Evolutionary conservation across 2,113 vertebrate species (phyloP).

Genomic region (human): GRCh38 chr6:78967001-78967500

Average conservation of each 20-base stretch:
- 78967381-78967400: background rate
- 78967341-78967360: background rate
- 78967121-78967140: background rate
- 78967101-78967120: conserved; percentile 1
- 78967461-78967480: conserved; percentile 3
- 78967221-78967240: background rate
- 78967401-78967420: background rate
- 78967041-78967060: background rate
- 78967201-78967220: background rate
- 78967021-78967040: background rate
- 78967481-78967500: background rate
- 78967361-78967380: background rate
- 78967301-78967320: background rate
- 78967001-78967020: background rate
- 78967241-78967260: background rate
- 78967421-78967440: background rate
- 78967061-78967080: conserved; percentile 13
- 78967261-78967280: background rate
- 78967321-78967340: background rate
- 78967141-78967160: background rate
- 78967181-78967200: background rate
- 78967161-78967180: background rate
- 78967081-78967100: background rate
- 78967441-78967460: background rate
- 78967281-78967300: background rate